Base-by-base conservation (phyloP, 2,888 invertebrate species). In the Linnaemya tessellans region DNA sequence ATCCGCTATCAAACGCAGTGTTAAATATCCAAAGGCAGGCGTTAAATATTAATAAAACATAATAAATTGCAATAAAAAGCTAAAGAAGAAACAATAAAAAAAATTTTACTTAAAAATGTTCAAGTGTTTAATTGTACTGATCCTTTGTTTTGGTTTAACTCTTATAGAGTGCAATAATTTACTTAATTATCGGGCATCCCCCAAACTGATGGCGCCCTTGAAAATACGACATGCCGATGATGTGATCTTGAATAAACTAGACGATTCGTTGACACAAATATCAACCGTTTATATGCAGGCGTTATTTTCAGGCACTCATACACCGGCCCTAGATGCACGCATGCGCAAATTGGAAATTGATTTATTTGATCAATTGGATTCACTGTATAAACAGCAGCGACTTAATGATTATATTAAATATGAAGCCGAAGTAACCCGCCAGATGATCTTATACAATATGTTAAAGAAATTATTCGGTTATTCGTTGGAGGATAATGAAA, bases 381-480 rank as follows among this genome's bases (percentile, higher is more conserved):
- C 77, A n/a, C 86, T 91, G 20, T 91, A 88, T 46, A 88, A 89
- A 80, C 84, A 90, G 75, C 84, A 91, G 60, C 89, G 91, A 1
- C 84, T 91, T 68, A 80, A 88, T 67, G 91, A 91, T 70, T 91
- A 90, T 58, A 91, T 91, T 88, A 88, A 88, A 64, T 91, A 91
- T 30, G 91, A 91, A 75, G 88, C 89, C 70, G 91, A 90, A 86
- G 91, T 91, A 60, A 89, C 90, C 25, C 88, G 90, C 51, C 91
- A 91, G 88, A 90, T 91, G 91, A 89, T 91, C 64, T 86, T 91
- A 64, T 91, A 91, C 56, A 90, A 89, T 75, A 89, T 91, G 90
- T 84, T 91, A 11, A 91, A 91, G 88, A 88, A 90, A 73, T 86
- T 91, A 56, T 91, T 91, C 81, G 91, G 91, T 70, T 91, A 91